Evolutionary conservation across 2,113 vertebrate genomes (phyloP).

Genomic region (Dendropsophus ebraccatus): DNA sequence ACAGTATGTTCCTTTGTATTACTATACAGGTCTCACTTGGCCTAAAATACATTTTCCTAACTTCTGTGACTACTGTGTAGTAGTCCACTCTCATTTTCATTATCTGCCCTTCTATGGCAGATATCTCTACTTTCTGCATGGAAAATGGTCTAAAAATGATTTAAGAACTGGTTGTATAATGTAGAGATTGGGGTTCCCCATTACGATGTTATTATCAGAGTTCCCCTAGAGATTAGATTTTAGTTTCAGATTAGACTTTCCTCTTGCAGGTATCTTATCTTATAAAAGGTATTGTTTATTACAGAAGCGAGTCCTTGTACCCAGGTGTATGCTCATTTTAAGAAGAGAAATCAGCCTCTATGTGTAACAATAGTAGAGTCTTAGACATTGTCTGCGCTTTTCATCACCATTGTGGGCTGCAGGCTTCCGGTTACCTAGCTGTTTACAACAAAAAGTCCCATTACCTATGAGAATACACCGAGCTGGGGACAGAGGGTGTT

Average conservation of each 20-base stretch:
- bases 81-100: too few species aligned
- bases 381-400: constrained; percentile 16
- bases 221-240: too few species aligned
- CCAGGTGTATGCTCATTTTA: constrained; percentile 28
- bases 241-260: background rate
- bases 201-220: too few species aligned
- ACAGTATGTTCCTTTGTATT: too few species aligned
- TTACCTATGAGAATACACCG: constrained; percentile 28
- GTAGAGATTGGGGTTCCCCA: too few species aligned
- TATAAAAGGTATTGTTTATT: background rate
- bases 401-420: constrained; percentile 46
- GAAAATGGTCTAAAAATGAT: too few species aligned
- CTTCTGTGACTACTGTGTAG: too few species aligned
- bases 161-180: too few species aligned
- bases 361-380: constrained; percentile 5
- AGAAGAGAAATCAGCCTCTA: constrained; percentile 2
- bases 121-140: too few species aligned
- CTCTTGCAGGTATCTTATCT: background rate
- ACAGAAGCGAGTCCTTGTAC: constrained; percentile 3
- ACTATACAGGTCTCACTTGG: too few species aligned
- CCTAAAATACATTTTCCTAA: too few species aligned
- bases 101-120: too few species aligned
- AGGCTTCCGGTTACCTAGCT: constrained; percentile 41
- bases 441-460: constrained; percentile 39
- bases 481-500: constrained; percentile 52